Evolutionary conservation across 1,140 invertebrate genomes (phyloP), one percentile per base, ranked within the genome.

Genomic region (Halictus rubicundus): DNA sequence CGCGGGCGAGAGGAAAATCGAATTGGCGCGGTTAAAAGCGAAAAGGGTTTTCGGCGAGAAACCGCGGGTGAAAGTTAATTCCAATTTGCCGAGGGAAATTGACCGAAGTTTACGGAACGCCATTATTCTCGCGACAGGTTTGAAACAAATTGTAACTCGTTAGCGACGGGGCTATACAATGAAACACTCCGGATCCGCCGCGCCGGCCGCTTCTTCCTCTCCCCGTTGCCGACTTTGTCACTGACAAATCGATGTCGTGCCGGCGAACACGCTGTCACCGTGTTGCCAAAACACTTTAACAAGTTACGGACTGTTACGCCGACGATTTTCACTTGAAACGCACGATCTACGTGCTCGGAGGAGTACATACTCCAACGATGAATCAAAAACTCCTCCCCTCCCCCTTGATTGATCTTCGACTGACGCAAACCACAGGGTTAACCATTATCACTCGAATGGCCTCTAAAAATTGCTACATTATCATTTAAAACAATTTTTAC

Each of bases 231-330:
- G 73, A 76, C 68, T 80, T 78, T 83, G 82, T 87, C 80, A 86
- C 74, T 88, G 88, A 89, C 85, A 89, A 89, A 89, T 89, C 87
- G 87, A 86, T 87, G 80, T 78, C 81, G 74, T 68, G 80, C 79
- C 77, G 75, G 74, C 68, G 70, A 72, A 74, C 83, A 57, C 54
- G 75, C 74, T 84, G 88, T 89, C 88, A 86, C 68, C 69, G 59
- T 74, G 85, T 78, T 88, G 87, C 86, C 84, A 88, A 88, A 88
- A 89, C 83, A 87, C 73, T 88, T 87, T 83, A 82, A 87, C 70
- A 78, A 86, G 68, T 73, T 74, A 83, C 69, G 12, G 10, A 9
- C 71, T 10, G 66, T 16, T 39, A 21, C 42, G 9, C 23, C 21
- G 10, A 12, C 1, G 64, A 68, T 68, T 68, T 42, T 49, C 19